Evolutionary conservation across 2,888 invertebrate genomes (phyloP).

Genomic region (Scelioninae gen. 1): DNA sequence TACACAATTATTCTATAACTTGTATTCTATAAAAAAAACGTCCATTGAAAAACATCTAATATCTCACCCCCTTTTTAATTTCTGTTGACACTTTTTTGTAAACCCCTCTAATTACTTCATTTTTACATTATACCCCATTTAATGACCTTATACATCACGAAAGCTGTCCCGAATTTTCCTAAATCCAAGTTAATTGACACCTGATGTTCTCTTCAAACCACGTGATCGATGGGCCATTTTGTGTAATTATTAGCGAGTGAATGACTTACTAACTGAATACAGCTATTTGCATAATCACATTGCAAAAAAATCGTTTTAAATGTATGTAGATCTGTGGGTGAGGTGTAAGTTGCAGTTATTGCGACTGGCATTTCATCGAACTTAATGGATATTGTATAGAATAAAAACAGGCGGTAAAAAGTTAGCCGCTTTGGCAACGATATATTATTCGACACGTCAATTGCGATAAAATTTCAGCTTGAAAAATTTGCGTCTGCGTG

Average conservation of each 20-base stretch:
- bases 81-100: too few relatives aligned
- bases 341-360: constrained; percentile 71
- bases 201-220: constrained; percentile 54
- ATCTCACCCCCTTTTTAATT: too few relatives aligned
- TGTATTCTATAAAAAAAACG: too few relatives aligned
- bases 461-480: constrained; percentile 39
- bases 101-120: too few relatives aligned
- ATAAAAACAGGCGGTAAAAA: constrained; percentile 17
- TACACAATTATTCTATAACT: too few relatives aligned
- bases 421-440: constrained; percentile 24
- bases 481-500: constrained; percentile 33
- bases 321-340: constrained; percentile 75
- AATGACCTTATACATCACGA: constrained; percentile 10
- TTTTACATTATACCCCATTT: neutral
- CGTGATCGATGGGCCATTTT: constrained; percentile 78
- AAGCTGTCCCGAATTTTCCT: constrained; percentile 27
- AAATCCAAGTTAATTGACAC: constrained; percentile 48
- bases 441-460: constrained; percentile 27
- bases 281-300: constrained; percentile 80
- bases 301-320: constrained; percentile 45
- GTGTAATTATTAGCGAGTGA: constrained; percentile 74
- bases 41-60: too few relatives aligned
- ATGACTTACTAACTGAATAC: constrained; percentile 59
- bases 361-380: constrained; percentile 52
- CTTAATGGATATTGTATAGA: constrained; percentile 45